Evolutionary conservation across 2,113 vertebrate genomes (phyloP), one percentile per base, ranked within the genome.

Genomic region (Muscicapa adusta): DNA sequence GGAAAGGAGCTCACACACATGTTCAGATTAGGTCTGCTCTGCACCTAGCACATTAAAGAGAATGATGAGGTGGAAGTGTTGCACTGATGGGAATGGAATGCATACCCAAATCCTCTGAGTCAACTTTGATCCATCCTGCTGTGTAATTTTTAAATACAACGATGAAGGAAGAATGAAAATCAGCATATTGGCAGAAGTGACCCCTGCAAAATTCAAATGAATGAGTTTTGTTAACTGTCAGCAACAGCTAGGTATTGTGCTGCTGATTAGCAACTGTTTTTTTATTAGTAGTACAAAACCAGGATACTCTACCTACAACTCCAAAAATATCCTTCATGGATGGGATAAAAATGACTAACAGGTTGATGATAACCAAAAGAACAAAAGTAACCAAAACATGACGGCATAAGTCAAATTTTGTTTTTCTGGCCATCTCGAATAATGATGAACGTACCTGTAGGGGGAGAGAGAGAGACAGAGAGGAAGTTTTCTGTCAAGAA

Each of bases 151-250:
- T 95, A 98, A 97, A 91, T 98, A 98, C 63, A 98, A 89, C 0
- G 97, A 97, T 5, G 98, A 98, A 71, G 98, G 98, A 83, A 98
- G 97, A 94, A 98, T 98, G 97, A 98, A 98, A 93, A 98, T 98
- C 89, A 98, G 94, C 98, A 98, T 98, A 88, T 98, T 98, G 63
- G 98, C 98, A 86, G 98, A 98, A 51, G 98, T 98, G 63, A 98
- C 98, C 14, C 98, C 98, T 98, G 94, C 22, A 96, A 97, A 95
- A 96, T 61, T 68, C 43, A 90, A 91, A 91, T 18, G 68, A 74
- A 77, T 48, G 10, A 43, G 45, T 47, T 82, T 67, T 50, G 18
- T 91, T 91, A 95, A 60, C 42, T 60, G 48, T 61, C 40, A 74
- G 75, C 10, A 57, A 50, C 68, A 77, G 60, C 17, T 33, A 42